phyloP scores from a whole-genome alignment of 2,113 vertebrate species.

The Cryptoleucopteryx plumbea region DNA sequence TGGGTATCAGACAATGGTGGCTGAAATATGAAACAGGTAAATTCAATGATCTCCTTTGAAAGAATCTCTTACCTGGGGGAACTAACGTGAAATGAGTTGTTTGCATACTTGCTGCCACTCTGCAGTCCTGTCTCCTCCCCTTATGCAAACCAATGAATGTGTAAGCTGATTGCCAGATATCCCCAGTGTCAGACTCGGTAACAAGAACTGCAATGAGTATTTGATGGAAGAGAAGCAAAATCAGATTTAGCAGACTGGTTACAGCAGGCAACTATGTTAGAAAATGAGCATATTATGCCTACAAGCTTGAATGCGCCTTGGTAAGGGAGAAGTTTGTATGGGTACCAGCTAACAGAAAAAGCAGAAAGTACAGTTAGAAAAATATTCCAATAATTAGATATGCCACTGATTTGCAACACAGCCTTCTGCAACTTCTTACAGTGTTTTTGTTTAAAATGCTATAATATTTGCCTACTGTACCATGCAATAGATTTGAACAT shows the following conservation, averaged over 20 bases:
- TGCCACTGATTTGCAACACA: not conserved
- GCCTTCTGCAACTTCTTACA: not conserved
- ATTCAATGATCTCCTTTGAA: constrained; percentile 52
- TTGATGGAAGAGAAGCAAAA: constrained; percentile 38
- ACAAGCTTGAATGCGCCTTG: not conserved
- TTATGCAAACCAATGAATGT: constrained; percentile 8
- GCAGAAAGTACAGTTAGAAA: not conserved
- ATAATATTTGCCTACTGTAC: not conserved
- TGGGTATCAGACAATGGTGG: constrained; percentile 63
- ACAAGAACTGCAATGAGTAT: constrained; percentile 22
- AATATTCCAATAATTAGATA: not conserved
- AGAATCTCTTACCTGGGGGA: constrained; percentile 43
- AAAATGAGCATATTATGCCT: not conserved
- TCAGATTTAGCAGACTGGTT: constrained; percentile 24
- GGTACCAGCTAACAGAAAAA: not conserved
- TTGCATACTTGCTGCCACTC: constrained; percentile 2
- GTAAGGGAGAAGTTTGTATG: not conserved
- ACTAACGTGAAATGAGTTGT: not conserved
- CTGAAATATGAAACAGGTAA: constrained; percentile 63
- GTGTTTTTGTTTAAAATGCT: not conserved
- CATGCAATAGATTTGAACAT: not conserved
- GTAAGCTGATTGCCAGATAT: constrained; percentile 20
- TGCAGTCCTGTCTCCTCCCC: constrained; percentile 1
- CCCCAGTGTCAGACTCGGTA: not conserved
- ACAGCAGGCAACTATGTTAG: not conserved